Percentiles rank a stretch among this genome's conserved stretches.
Conservation (phyloP, 2,888 invertebrate species). For the Apamea anceps region DNA sequence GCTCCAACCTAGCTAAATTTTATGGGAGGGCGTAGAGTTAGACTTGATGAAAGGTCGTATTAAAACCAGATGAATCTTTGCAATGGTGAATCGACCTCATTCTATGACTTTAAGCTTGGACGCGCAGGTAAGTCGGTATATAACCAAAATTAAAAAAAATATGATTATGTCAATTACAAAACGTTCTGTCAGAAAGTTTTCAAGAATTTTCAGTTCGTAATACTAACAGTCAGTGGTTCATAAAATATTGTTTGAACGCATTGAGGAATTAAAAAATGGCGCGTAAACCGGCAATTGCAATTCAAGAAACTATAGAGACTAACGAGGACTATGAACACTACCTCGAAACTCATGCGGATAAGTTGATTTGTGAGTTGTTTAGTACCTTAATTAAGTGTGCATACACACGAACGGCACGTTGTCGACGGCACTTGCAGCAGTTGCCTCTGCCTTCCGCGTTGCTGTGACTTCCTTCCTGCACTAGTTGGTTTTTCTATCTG, state of each 20-base stretch:
- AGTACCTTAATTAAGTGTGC: background rate
- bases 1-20: no score
- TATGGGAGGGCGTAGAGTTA: background rate
- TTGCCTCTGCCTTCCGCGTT: background rate
- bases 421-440: background rate
- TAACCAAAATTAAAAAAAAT: background rate
- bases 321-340: conserved; percentile 82
- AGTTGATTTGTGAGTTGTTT: conserved; percentile 81
- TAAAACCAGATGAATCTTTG: background rate
- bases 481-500: background rate
- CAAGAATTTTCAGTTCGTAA: background rate
- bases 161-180: background rate
- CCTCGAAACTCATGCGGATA: conserved; percentile 71
- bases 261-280: conserved; percentile 73
- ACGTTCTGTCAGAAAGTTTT: conserved; percentile 3
- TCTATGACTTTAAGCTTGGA: background rate
- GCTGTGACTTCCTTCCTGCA: background rate
- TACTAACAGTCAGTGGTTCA: background rate
- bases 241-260: background rate
- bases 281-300: conserved; percentile 81
- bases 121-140: no score
- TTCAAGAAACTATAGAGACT: conserved; percentile 81
- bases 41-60: background rate
- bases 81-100: background rate
- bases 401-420: background rate